Base-by-base conservation (phyloP, 1,140 invertebrate genomes). In the Drosophila repleta region DNA sequence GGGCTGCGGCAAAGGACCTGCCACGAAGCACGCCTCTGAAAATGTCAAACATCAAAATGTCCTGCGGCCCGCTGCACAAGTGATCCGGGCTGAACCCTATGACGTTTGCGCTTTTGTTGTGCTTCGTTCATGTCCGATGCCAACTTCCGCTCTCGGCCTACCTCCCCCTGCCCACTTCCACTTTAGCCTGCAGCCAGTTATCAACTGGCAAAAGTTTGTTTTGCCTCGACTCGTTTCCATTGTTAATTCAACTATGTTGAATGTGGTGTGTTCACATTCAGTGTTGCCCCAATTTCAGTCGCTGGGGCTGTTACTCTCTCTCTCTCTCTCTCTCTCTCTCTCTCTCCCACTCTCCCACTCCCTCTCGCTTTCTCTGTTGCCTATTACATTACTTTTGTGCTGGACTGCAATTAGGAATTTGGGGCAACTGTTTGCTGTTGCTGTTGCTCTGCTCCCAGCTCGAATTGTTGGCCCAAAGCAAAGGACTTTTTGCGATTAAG, bases 391-490 rank as follows among this genome's bases (percentile, higher is more conserved):
- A 52, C 51, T 41, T 71, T 43, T 80, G 80, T 87, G 62, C 20
- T 56, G 32, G 24, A 2, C 80, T 85, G 76, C 81, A 85, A 87
- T 87, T 87, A 85, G 62, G 69, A 77, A 87, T 85, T 85, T 81
- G 74, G 82, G 82, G 74, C 74, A 87, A 85, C 87, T 85, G 82
- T 75, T 70, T 26, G 51, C 3, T 0, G 55, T 60, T n/a, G n/a
- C n/a, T n/a, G n/a, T n/a, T n/a, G n/a, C n/a, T n/a, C n/a, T n/a
- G n/a, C n/a, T n/a, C n/a, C n/a, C n/a, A 53, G 49, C 69, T 77
- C 53, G 51, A 61, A 74, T 63, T 56, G 52, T 35, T 35, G 32
- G 32, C 49, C 43, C 37, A n/a, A n/a, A n/a, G 57, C 26, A 17
- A 74, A 77, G 29, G 52, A 57, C 37, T 17, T 64, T 39, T 6